These are phyloP conservation scores for Glaucopsyche alexis DNA, from an alignment of 2,888 invertebrate genomes.

Conservation along the genomic window DNA sequence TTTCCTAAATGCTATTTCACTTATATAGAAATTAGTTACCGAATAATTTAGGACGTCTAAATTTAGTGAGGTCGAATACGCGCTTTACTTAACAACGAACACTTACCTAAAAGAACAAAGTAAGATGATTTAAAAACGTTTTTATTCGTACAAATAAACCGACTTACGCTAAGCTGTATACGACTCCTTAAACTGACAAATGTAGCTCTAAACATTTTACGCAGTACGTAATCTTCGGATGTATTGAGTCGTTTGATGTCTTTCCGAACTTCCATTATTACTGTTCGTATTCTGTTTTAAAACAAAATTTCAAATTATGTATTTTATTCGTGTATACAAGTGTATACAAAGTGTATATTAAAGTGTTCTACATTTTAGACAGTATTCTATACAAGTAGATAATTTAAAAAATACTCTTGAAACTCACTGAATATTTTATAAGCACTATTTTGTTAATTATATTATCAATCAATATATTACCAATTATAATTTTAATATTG, in stretches of 20 bases:
- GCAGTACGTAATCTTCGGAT: constrained; percentile 35
- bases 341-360: too few relatives aligned
- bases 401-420: too few relatives aligned
- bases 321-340: neutral
- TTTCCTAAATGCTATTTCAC: too few relatives aligned
- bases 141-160: constrained; percentile 24
- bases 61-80: too few relatives aligned
- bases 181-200: constrained; percentile 33
- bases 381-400: too few relatives aligned
- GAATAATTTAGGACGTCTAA: too few relatives aligned
- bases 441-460: neutral
- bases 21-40: too few relatives aligned
- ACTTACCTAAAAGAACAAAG: neutral
- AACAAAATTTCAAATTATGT: neutral
- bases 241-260: constrained; percentile 36
- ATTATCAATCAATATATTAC: neutral
- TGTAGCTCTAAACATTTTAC: constrained; percentile 36
- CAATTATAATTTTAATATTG: neutral
- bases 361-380: too few relatives aligned
- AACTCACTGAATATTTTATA: too few relatives aligned
- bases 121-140: constrained; percentile 16
- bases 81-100: too few relatives aligned
- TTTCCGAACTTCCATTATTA: constrained; percentile 14
- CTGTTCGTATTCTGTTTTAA: neutral
- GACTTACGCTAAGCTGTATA: constrained; percentile 27